Evolutionary conservation across 2,888 invertebrate species (phyloP).

Genomic region (Macropis europaea): DNA sequence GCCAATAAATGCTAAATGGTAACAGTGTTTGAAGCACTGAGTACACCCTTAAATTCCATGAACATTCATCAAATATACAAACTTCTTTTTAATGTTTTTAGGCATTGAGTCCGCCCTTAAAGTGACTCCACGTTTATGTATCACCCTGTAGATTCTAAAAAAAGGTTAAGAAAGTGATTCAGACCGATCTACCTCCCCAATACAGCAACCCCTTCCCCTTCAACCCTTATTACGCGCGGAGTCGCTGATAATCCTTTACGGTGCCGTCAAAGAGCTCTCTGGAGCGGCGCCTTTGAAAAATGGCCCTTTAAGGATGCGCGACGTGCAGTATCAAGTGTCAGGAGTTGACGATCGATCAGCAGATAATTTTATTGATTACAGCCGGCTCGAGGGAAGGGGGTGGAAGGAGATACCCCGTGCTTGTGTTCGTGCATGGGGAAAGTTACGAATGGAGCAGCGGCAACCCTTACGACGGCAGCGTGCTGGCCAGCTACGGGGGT

Average conservation of each 20-base stretch:
- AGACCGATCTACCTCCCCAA: background rate
- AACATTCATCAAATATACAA: no score
- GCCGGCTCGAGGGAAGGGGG: slow-evolving; percentile 83
- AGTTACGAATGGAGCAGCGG: slow-evolving; percentile 99
- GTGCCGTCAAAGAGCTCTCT: slow-evolving; percentile 64
- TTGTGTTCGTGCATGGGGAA: slow-evolving; percentile 97
- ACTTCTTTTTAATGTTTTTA: no score
- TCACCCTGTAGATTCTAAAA: no score
- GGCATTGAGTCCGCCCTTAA: no score
- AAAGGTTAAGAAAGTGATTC: no score
- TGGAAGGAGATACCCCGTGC: slow-evolving; percentile 88
- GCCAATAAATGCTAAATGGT: no score
- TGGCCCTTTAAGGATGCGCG: slow-evolving; percentile 56
- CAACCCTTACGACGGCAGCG: slow-evolving; percentile 98
- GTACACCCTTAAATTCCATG: no score
- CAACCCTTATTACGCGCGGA: background rate
- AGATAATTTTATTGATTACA: slow-evolving; percentile 79
- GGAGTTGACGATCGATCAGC: slow-evolving; percentile 67
- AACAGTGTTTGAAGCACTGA: no score
- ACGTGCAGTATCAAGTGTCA: slow-evolving; percentile 58
- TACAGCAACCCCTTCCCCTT: no score
- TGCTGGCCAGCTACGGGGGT: slow-evolving; percentile 95
- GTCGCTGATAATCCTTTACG: slow-evolving; percentile 56
- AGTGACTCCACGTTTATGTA: no score
- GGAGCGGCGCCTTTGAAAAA: slow-evolving; percentile 61